phyloP scores from a whole-genome alignment of 1,140 invertebrate species.

The Pinna nobilis region DNA sequence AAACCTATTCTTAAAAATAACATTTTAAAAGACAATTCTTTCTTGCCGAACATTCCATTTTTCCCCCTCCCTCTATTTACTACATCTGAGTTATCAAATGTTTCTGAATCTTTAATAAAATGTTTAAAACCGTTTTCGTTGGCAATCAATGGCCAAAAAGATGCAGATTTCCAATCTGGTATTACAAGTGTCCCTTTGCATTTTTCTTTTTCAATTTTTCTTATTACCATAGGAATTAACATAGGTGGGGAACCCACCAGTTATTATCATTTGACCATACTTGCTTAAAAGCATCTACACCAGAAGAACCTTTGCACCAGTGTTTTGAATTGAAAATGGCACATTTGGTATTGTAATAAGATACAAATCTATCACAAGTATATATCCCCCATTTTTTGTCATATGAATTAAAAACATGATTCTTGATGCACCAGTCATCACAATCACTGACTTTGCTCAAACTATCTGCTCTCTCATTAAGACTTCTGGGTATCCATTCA shows the following conservation, averaged over 20 bases:
- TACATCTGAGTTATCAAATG: too few relatives aligned
- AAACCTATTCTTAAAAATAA: too few relatives aligned
- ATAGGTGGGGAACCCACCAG: constrained; percentile 31
- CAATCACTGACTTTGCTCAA: constrained; percentile 16
- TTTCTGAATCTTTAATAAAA: not conserved
- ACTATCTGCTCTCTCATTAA: constrained; percentile 8
- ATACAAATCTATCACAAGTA: constrained; percentile 26
- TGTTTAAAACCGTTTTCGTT: not conserved
- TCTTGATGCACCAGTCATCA: constrained; percentile 26
- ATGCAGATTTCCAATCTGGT: constrained; percentile 26
- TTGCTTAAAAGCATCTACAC: constrained; percentile 9
- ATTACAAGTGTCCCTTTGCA: constrained; percentile 20
- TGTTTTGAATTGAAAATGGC: constrained; percentile 31
- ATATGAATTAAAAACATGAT: not conserved
- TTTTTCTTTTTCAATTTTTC: constrained; percentile 25
- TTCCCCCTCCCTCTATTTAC: too few relatives aligned
- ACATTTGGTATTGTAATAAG: constrained; percentile 31
- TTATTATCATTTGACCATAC: constrained; percentile 26
- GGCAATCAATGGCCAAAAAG: constrained; percentile 30
- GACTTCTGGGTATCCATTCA: constrained; percentile 17
- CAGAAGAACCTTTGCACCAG: constrained; percentile 32
- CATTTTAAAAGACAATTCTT: too few relatives aligned
- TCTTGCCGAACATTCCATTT: too few relatives aligned
- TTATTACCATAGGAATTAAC: constrained; percentile 10
- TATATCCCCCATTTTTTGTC: constrained; percentile 7